Percentiles rank a stretch among this genome's conserved stretches.
Conservation (phyloP, 2,797 vertebrate species). For the Knipowitschia caucasica region DNA sequence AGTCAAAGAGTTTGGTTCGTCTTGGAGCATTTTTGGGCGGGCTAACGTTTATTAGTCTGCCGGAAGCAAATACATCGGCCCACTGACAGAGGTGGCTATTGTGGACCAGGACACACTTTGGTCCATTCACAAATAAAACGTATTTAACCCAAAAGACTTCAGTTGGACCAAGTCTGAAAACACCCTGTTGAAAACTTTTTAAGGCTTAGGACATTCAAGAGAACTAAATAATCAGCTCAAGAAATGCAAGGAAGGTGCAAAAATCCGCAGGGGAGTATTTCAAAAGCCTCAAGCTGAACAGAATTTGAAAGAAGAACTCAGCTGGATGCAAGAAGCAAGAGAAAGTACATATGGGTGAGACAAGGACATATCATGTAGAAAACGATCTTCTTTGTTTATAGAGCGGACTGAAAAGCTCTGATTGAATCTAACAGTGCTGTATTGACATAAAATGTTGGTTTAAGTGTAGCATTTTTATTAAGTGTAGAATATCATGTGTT, state of each 20-base stretch:
- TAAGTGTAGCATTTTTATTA: constrained; percentile 40
- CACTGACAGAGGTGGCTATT: no score
- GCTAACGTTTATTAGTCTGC: no score
- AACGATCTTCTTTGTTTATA: constrained; percentile 24
- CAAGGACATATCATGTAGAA: constrained; percentile 19
- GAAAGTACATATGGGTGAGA: constrained; percentile 25
- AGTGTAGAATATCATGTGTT: constrained; percentile 31
- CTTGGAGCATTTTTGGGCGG: not conserved
- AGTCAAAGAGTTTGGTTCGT: not conserved
- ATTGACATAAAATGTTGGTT: constrained; percentile 15
- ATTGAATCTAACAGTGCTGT: constrained; percentile 25
- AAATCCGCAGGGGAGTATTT: constrained; percentile 30
- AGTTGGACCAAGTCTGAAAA: no score
- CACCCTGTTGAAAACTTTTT: not conserved
- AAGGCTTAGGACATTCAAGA: constrained; percentile 2
- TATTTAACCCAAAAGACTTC: no score
- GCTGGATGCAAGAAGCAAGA: constrained; percentile 27
- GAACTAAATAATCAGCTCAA: constrained; percentile 28
- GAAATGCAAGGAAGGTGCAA: constrained; percentile 33
- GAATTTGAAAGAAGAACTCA: constrained; percentile 36
- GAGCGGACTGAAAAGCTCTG: constrained; percentile 27
- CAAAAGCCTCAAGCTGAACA: constrained; percentile 26
- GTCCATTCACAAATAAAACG: no score
- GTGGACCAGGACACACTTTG: no score
- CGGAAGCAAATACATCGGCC: no score